Percentiles rank a stretch among this genome's conserved stretches.
Conservation (phyloP, 1,140 invertebrate species). For the Andricus grossulariae region DNA sequence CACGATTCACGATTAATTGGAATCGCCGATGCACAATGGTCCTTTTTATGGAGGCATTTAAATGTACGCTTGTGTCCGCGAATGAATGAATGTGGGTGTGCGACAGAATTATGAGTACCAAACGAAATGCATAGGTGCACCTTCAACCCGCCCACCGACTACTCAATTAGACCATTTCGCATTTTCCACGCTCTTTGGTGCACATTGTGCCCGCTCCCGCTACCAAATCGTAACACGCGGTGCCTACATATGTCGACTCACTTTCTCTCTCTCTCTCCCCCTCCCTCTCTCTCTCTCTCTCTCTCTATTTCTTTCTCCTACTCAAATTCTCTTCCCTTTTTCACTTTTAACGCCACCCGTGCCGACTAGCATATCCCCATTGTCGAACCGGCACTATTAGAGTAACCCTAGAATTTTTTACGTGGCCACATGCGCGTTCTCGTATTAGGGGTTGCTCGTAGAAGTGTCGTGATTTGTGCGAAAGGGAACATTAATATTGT, state of each 20-base stretch:
- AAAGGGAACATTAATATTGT: slow-evolving; percentile 29
- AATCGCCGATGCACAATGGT: slow-evolving; percentile 32
- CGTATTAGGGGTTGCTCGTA: slow-evolving; percentile 40
- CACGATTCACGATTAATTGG: slow-evolving; percentile 20
- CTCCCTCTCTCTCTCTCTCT: slow-evolving; percentile 46
- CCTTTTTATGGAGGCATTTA: slow-evolving; percentile 40
- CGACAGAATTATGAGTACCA: slow-evolving; percentile 2
- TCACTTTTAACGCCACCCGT: slow-evolving; percentile 51
- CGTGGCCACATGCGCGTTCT: slow-evolving; percentile 60
- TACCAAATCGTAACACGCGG: slow-evolving; percentile 57
- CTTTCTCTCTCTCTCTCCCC: slow-evolving; percentile 30
- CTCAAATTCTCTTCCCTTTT: slow-evolving; percentile 24
- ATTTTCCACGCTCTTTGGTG: slow-evolving; percentile 46
- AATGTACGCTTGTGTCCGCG: slow-evolving; percentile 33
- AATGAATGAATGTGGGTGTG: neutral
- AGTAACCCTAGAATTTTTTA: slow-evolving; percentile 62
- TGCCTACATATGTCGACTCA: slow-evolving; percentile 64
- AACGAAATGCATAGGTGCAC: slow-evolving; percentile 35
- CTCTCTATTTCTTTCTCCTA: slow-evolving; percentile 38
- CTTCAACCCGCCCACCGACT: slow-evolving; percentile 53
- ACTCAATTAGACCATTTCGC: slow-evolving; percentile 61
- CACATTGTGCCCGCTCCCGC: slow-evolving; percentile 47
- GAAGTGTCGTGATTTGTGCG: slow-evolving; percentile 17
- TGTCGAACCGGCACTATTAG: slow-evolving; percentile 62
- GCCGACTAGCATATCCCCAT: slow-evolving; percentile 54